phyloP scores from a whole-genome alignment of 2,113 vertebrate species.

The Platysternon megacephalum region DNA sequence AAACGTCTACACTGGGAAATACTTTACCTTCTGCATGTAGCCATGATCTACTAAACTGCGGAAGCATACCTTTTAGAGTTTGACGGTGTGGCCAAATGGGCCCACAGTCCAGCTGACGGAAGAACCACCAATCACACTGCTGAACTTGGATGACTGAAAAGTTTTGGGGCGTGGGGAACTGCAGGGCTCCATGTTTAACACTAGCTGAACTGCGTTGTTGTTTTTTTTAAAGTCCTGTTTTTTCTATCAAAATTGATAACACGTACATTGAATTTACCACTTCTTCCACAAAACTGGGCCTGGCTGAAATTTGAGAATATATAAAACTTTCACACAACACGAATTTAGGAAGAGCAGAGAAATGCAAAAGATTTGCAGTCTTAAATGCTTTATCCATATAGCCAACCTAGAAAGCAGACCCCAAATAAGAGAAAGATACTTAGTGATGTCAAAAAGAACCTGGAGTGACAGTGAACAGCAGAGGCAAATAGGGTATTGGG shows the following conservation, averaged over 20 bases:
- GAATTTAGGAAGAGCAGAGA: not conserved
- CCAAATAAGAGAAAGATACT: not conserved
- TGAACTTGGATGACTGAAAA: not conserved
- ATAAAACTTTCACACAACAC: not conserved
- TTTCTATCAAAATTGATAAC: not conserved
- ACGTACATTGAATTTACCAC: not conserved
- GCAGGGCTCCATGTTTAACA: not conserved
- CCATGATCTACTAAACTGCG: too few relatives aligned
- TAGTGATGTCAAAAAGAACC: not conserved
- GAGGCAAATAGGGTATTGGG: not conserved
- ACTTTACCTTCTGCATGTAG: not conserved
- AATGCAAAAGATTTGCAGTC: not conserved
- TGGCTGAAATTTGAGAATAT: not conserved
- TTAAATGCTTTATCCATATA: not conserved
- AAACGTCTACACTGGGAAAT: not conserved
- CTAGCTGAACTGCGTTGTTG: rapidly evolving
- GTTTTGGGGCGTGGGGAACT: rapidly evolving
- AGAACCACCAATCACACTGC: rapidly evolving
- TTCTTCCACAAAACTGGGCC: not conserved
- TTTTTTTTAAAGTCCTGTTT: too few relatives aligned
- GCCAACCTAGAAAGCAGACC: not conserved
- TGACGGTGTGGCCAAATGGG: not conserved
- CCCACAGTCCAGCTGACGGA: too few relatives aligned
- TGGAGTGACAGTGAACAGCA: not conserved
- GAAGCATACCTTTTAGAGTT: not conserved